These are phyloP conservation scores for Cheilosia variabilis DNA, from an alignment of 2,888 invertebrate species.

Conservation along the genomic window DNA sequence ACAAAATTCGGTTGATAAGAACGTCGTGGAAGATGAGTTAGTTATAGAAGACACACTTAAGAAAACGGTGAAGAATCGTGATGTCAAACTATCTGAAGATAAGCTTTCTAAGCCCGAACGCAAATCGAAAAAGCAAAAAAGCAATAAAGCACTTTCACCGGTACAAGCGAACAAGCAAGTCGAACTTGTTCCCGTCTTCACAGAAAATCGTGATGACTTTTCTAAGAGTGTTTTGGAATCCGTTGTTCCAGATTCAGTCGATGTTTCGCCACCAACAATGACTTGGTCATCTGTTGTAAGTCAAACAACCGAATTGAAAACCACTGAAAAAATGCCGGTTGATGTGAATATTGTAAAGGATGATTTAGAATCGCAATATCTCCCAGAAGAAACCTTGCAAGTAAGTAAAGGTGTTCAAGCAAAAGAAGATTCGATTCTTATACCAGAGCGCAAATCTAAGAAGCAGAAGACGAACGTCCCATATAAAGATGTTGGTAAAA, in stretches of 20 bases:
- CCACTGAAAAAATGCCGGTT: not conserved
- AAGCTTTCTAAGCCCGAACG: not conserved
- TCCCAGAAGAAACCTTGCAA: not conserved
- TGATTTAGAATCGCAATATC: not conserved
- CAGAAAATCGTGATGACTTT: not conserved
- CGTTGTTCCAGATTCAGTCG: not conserved
- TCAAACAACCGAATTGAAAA: conserved; percentile 53
- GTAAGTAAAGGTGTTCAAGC: not conserved
- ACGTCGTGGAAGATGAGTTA: not conserved
- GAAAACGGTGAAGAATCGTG: not conserved
- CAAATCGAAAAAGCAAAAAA: conserved; percentile 18
- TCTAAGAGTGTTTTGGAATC: not conserved
- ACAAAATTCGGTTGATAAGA: not conserved
- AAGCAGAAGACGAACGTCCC: not conserved
- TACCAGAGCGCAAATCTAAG: not conserved
- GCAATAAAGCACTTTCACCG: conserved; percentile 6
- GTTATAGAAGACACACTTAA: not conserved
- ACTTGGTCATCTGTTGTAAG: conserved; percentile 58
- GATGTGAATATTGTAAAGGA: not conserved
- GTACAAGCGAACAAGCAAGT: not conserved
- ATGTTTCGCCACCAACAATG: not conserved
- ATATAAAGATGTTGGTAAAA: not conserved
- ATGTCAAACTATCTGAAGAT: not conserved
- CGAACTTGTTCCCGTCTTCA: not conserved
- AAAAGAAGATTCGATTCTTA: not conserved